phyloP scores from a whole-genome alignment of 2,797 vertebrate genomes.

The Pipistrellus kuhlii region DNA sequence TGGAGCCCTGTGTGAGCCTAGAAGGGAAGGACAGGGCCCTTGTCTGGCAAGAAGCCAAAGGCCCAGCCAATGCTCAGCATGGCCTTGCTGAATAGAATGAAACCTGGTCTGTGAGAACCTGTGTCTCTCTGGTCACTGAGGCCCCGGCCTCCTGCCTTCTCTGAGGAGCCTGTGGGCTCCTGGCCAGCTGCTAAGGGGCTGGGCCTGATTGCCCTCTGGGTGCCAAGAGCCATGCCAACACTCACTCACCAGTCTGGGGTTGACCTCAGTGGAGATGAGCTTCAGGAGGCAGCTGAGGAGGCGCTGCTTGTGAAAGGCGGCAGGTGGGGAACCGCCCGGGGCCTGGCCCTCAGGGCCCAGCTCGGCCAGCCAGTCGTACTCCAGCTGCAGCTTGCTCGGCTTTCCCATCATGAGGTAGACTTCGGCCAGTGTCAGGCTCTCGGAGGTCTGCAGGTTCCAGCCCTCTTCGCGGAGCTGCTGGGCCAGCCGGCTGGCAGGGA shows the following conservation, averaged over 20 bases:
- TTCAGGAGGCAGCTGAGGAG: conserved; percentile 95
- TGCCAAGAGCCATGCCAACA: fast-evolving
- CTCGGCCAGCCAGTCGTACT: conserved; percentile 96
- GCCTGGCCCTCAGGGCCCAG: conserved; percentile 83
- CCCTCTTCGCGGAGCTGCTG: conserved; percentile 95
- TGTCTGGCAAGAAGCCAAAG: background rate
- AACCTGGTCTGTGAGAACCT: background rate
- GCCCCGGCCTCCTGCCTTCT: background rate
- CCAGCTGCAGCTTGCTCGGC: conserved; percentile 96
- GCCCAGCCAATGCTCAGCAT: fast-evolving
- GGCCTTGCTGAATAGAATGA: background rate
- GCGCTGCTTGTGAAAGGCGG: conserved; percentile 89
- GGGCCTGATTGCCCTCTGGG: background rate
- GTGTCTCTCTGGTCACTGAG: background rate
- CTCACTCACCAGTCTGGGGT: conserved; percentile 94
- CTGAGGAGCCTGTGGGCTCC: background rate
- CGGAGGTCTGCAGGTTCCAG: conserved; percentile 94
- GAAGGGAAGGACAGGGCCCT: fast-evolving
- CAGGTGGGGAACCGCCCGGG: conserved; percentile 67
- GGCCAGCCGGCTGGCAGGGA: conserved; percentile 85
- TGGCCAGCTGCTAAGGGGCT: background rate
- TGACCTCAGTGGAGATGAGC: conserved; percentile 96
- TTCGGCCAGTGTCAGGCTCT: conserved; percentile 97
- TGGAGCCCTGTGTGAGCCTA: background rate
- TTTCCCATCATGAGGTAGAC: conserved; percentile 99